Base-by-base conservation (phyloP, 2,797 vertebrate genomes). In the Sardinella longiceps region DNA sequence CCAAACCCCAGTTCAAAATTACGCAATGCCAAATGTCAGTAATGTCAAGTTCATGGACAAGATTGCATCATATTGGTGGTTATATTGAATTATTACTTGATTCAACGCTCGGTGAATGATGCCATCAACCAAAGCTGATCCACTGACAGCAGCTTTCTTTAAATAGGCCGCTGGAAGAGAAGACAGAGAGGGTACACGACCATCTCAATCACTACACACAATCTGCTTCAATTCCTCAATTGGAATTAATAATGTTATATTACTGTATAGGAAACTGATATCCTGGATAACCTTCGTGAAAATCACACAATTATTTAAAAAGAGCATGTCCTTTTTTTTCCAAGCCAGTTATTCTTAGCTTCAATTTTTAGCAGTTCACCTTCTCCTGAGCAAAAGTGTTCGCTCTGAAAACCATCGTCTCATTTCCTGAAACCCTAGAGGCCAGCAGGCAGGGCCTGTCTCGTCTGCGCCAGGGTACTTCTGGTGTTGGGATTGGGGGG, bases 371-470 rank as follows among this genome's bases (percentile, higher is more conserved):
- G 87, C 84, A 48, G 82, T 33, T 84, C 60, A 85, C 77, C 37
- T 83, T 70, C 83, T 63, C 81, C 77, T 83, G 84, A 82, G 48
- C 86, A 85, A 77, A 85, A 45, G 51, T 80, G 82, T 81, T 77
- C 84, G 51, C 80, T 84, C 83, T 82, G 83, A 88, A 84, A 83
- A 86, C 43, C 85, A 82, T 84, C 84, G 66, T 86, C 85, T 86
- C 39, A 83, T 87, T 84, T 85, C 74, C 82, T 84, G 82, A 77
- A 63, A 48, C 60, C 87, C 80, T 77, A 60, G 50, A 82, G 82
- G 88, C 46, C 56, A 45, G 20, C 15, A 53, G 74, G 81, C 83
- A 51, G 77, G 77, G 80, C 80, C 77, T 70, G 81, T 85, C 77
- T 77, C 80, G 81, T 81, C 83, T 85, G 83, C 53, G 51, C 39